Evolutionary conservation across 2,113 vertebrate genomes (phyloP).

Genomic region (Semicossyphus pulcher): DNA sequence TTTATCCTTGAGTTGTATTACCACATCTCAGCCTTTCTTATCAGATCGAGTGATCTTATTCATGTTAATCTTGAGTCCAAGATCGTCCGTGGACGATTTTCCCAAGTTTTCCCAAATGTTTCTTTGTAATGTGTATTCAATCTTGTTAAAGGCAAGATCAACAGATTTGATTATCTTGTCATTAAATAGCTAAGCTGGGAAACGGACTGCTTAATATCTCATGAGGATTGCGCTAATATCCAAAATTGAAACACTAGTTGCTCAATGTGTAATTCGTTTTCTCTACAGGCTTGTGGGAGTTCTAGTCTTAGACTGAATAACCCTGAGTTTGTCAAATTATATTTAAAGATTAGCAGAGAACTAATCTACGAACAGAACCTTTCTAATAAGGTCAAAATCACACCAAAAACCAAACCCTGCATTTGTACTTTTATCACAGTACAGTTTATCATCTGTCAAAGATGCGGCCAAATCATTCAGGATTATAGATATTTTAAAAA

Average conservation of each 20-base stretch:
- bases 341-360: neutral
- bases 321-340: neutral
- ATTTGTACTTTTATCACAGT: neutral
- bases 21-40: constrained; percentile 31
- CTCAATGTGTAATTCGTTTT: constrained; percentile 9
- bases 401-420: neutral
- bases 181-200: constrained; percentile 24
- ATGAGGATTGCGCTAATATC: constrained; percentile 13
- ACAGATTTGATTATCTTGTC: constrained; percentile 52
- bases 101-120: constrained; percentile 48
- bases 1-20: constrained; percentile 23
- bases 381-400: constrained; percentile 11
- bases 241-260: constrained; percentile 7
- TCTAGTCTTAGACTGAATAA: neutral
- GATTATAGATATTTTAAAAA: neutral
- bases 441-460: neutral
- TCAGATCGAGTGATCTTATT: constrained; percentile 22
- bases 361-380: neutral
- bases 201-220: constrained; percentile 29
- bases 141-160: constrained; percentile 22
- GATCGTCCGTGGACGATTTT: constrained; percentile 35
- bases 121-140: constrained; percentile 36
- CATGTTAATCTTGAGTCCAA: constrained; percentile 7
- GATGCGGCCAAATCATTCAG: too few species aligned
- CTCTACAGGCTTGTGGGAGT: neutral